Evolutionary conservation across 2,888 invertebrate species (phyloP).

Genomic region (Fissipunctia ypsillon): DNA sequence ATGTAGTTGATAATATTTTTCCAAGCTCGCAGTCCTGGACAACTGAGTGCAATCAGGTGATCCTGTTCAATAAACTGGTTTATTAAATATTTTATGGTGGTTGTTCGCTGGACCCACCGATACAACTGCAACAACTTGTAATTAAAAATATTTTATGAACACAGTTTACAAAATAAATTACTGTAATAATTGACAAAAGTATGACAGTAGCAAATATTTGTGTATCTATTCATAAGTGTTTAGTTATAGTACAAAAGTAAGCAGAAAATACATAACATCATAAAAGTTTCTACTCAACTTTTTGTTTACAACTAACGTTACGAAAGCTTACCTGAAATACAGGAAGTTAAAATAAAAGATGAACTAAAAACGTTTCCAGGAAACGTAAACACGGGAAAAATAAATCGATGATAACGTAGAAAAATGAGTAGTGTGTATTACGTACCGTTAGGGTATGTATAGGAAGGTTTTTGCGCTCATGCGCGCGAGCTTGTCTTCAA

Average conservation of each 20-base stretch:
- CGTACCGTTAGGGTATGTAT: conserved; percentile 79
- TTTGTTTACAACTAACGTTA: not conserved
- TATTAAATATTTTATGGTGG: conserved; percentile 84
- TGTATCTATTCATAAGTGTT: not conserved
- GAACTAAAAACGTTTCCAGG: conserved; percentile 34
- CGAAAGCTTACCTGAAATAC: conserved; percentile 11
- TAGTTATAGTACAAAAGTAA: not conserved
- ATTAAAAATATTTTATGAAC: conserved; percentile 48
- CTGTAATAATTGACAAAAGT: not conserved
- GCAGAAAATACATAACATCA: not conserved
- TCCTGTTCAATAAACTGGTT: conserved; percentile 85
- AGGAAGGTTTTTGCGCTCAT: conserved; percentile 83
- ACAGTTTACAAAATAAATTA: not conserved
- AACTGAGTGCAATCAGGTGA: conserved; percentile 75
- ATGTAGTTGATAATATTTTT: conserved; percentile 62
- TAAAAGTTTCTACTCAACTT: not conserved
- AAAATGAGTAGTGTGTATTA: conserved; percentile 78
- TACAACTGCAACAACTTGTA: conserved; percentile 59
- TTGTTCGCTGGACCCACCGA: conserved; percentile 70
- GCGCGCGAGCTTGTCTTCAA: conserved; percentile 79
- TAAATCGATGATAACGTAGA: conserved; percentile 72
- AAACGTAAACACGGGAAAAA: conserved; percentile 51
- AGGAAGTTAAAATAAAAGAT: conserved; percentile 16
- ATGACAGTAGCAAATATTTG: conserved; percentile 2
- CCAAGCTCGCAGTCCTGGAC: conserved; percentile 68